Evolutionary conservation across 2,797 vertebrate species (phyloP), one percentile per base, ranked within the genome.

Genomic region (Enteromius viviparus): DNA sequence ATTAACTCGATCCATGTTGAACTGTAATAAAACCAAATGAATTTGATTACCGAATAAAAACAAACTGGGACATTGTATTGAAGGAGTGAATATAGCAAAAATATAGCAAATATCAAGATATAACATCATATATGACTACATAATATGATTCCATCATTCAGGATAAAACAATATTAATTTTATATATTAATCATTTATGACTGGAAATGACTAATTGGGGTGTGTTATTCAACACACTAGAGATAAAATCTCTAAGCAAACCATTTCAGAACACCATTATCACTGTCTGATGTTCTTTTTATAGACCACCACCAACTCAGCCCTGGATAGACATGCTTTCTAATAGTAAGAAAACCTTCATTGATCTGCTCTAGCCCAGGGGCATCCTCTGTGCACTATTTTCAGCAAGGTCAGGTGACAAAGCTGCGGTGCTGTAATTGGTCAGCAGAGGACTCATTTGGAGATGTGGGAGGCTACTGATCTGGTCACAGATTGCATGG

Each of bases 1-100:
- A 11, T 97, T 98, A 72, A 94, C 92, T 29, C 90, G 95, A 68
- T 98, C 97, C 93, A 99, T 88, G 76, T 93, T 97, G 91, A 98
- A 98, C 98, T 99, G 88, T 10, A 84, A 26, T 10, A 3, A 85
- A 66, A 26, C 49, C 23, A 51, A 15, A 34, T 2, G 15, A 21
- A 78, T 62, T 12, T 64, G 10, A 60, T 47, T 19, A 23, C 3
- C 34, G 15, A 80, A 51, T 32, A 42, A 71, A 64, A 80, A 55
- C 65, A 68, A 83, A 60, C 7, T 1, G 60, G 23, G 14, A 69
- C 23, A 29, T 74, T 49, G 0, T 19, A 42, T 45, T 26, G 40
- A 66, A 34, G 12, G 3, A 19, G 21, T 10, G 29, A 74, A 81
- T n/a, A 21, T 14, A 47, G n/a, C 6, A n/a, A 55, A 79, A 32